phyloP scores from a whole-genome alignment of 2,888 invertebrate genomes.

The Tenthredo scrophulariae region DNA sequence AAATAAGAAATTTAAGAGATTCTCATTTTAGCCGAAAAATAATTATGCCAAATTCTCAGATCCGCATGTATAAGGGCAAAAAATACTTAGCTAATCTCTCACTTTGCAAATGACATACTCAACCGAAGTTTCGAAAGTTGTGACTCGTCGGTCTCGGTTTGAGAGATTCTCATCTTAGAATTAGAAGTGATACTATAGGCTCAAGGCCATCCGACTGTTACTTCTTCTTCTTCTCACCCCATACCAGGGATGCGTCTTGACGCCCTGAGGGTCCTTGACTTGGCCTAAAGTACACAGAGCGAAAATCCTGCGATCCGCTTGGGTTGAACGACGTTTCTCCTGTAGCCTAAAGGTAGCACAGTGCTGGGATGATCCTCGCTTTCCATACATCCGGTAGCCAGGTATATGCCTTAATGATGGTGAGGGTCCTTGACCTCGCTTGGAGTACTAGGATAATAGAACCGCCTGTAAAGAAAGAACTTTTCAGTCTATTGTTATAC shows the following conservation, averaged over 20 bases:
- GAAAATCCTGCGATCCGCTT: neutral
- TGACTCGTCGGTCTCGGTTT: neutral
- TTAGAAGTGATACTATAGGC: neutral
- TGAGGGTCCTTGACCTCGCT: neutral
- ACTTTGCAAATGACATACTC: neutral
- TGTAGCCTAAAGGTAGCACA: neutral
- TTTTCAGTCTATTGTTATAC: neutral
- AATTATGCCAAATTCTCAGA: neutral
- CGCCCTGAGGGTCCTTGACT: slow-evolving; percentile 31
- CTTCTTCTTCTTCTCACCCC: neutral
- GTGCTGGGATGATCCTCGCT: neutral
- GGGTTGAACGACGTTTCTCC: slow-evolving; percentile 4
- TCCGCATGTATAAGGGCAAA: no score
- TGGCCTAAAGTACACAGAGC: neutral
- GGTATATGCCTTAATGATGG: neutral
- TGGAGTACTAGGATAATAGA: neutral
- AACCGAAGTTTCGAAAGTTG: neutral
- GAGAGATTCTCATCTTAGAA: neutral
- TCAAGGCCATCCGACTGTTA: neutral
- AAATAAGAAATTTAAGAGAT: neutral
- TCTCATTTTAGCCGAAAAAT: neutral
- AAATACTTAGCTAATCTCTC: neutral
- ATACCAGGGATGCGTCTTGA: slow-evolving; percentile 4
- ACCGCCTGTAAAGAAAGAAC: neutral
- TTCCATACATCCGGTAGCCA: slow-evolving; percentile 22